phyloP scores from a whole-genome alignment of 2,797 vertebrate genomes.

The Chromobotia macracanthus region DNA sequence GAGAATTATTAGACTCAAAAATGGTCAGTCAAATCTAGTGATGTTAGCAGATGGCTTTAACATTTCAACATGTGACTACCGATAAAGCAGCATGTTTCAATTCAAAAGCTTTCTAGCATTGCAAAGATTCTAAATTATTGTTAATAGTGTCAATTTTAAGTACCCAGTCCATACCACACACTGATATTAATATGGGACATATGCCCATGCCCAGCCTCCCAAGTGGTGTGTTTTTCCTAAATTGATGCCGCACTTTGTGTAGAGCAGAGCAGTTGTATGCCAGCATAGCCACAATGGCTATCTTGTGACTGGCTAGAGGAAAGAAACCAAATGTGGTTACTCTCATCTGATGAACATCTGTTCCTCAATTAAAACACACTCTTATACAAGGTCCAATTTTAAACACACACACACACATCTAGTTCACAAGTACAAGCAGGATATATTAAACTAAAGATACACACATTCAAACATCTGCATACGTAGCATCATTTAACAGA shows the following conservation, averaged over 20 bases:
- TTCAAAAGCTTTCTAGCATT: neutral
- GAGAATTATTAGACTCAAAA: constrained; percentile 15
- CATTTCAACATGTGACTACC: neutral
- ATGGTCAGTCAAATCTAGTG: constrained; percentile 19
- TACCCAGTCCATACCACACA: neutral
- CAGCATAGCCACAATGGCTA: constrained; percentile 8
- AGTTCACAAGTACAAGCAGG: constrained; percentile 61
- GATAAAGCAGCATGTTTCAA: neutral
- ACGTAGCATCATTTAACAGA: constrained; percentile 61
- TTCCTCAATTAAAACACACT: constrained; percentile 85
- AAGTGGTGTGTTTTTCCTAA: constrained; percentile 14
- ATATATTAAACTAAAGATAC: constrained; percentile 49
- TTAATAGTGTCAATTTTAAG: neutral
- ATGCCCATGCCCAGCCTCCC: constrained; percentile 1
- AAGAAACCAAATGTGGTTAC: constrained; percentile 84
- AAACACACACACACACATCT: constrained; percentile 71
- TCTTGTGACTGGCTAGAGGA: constrained; percentile 61
- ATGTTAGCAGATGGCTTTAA: neutral
- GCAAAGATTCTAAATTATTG: neutral
- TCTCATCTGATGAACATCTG: constrained; percentile 98
- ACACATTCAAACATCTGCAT: constrained; percentile 70
- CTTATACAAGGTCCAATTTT: constrained; percentile 15
- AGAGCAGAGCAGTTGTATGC: neutral
- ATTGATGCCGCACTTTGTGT: constrained; percentile 10
- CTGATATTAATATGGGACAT: neutral